Base-by-base conservation (phyloP, 2,888 invertebrate species). In the Sinhomidia bicolor region DNA sequence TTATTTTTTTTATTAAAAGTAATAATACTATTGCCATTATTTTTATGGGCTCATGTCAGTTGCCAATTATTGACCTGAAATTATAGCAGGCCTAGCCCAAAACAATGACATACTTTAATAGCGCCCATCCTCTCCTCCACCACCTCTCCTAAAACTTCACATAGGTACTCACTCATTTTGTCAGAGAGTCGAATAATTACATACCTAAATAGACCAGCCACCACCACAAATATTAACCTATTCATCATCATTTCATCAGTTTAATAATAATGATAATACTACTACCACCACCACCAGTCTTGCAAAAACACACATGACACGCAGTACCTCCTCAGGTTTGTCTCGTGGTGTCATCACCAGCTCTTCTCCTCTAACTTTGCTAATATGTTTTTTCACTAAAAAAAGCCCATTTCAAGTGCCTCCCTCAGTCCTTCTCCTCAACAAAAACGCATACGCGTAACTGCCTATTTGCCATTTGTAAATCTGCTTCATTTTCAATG, bases 1-100 rank as follows among this genome's bases (percentile, higher is more conserved):
- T n/a, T n/a, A n/a, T n/a, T n/a, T n/a, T n/a, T n/a, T n/a, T n/a
- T 32, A 71, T 36, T 71, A 47, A n/a, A 7, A 47, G 10, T 14
- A 47, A 12, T 20, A 20, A 20, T 54, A 54, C 17, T 1, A 17
- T n/a, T n/a, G 17, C n/a, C 1, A 68, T 36, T 41, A 65, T 44
- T 36, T 79, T 62, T 36, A 81, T 44, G 20, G 65, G 65, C 82
- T 68, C 71, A 26, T 68, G 82, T 57, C 68, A 68, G 68, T 47
- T 82, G n/a, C 54, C 82, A 82, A 71, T 68, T 81, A 51, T 51
- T 82, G 82, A 82, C 82, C 71, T 82, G 47, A 81, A 82, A 71
- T 26, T 29, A 29, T 62, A 57, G 3, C 6, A 29, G 29, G 62
- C 62, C 62, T 32, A 10, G 62, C 62, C 62, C 62, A 62, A 60